Evolutionary conservation across 2,797 vertebrate genomes (phyloP), one percentile per base, ranked within the genome.

Genomic region (Pogoniulus pusillus): DNA sequence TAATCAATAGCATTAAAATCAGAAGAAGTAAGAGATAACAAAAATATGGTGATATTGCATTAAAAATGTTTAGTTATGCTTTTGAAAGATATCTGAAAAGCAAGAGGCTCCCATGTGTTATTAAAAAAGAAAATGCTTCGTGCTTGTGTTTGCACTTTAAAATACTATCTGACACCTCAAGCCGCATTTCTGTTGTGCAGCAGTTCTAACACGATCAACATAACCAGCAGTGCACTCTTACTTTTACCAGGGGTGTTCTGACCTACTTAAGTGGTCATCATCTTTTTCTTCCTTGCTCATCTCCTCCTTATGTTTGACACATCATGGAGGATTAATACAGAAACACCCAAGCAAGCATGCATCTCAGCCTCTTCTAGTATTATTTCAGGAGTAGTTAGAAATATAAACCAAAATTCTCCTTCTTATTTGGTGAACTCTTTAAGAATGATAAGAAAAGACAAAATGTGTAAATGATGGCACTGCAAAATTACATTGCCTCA

Each of bases 161-260:
- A 55, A 35, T 16, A 8, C 59, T 72, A 8, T 68, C n/a, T 55
- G 29, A 30, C 10, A 29, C 6, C 19, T 5, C 16, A 32, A 20
- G 2, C 32, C 11, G 11, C 5, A 3, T 37, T 66, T 68, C 20
- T 85, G 29, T 35, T 0, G 0, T 49, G 54, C 30, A 37, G 45
- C 18, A 30, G 7, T 62, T 76, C 71, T 2, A 6, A 37, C 16
- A 37, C 35, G 23, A 27, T n/a, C 54, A 35, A 41, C 18, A 8
- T 16, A 53, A 41, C 55, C 58, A 35, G 62, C 45, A n/a, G 29
- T 29, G 55, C 51, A 11, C 30, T 71, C 54, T 75, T 66, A 23
- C 55, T 49, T 45, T 41, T 84, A 32, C 39, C 29, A 15, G 22
- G 23, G 23, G 1, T 1, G 0, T 60, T 89, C 16, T 19, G 19